Percentiles rank a stretch among this genome's conserved stretches.
These are phyloP conservation scores for Limnephilus rhombicus DNA, from an alignment of 2,888 invertebrate genomes.

Conservation along the genomic window DNA sequence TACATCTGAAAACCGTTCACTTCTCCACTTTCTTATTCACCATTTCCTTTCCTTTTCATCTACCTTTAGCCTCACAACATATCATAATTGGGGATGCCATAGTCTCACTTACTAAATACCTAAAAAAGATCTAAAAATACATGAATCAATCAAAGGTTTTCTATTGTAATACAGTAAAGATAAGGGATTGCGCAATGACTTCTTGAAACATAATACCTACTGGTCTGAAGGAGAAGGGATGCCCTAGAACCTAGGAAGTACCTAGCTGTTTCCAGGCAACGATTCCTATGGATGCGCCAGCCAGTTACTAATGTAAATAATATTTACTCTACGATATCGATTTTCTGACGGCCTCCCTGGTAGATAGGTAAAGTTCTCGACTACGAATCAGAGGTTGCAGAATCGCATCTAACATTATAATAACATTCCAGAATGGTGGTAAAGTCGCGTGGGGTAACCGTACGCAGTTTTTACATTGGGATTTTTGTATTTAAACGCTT, in stretches of 20 bases:
- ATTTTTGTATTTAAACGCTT: no score
- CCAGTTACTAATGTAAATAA: background rate
- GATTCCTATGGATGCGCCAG: background rate
- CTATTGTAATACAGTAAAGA: background rate
- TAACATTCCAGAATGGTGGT: no score
- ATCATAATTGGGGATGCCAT: no score
- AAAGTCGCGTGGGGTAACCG: no score
- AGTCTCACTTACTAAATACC: background rate
- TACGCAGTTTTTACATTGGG: no score
- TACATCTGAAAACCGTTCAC: no score
- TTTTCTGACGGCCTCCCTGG: background rate
- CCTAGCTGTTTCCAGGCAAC: background rate
- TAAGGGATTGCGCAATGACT: background rate
- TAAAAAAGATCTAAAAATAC: background rate
- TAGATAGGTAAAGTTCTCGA: no score
- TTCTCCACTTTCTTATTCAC: no score
- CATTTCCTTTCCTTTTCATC: no score
- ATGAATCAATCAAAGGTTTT: background rate
- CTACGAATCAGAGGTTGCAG: no score
- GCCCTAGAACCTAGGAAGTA: background rate
- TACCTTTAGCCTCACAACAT: no score
- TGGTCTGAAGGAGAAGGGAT: background rate
- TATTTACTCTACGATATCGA: slow-evolving; percentile 1
- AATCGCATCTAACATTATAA: no score
- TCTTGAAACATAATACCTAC: background rate